Evolutionary conservation across 1,140 invertebrate species (phyloP).

Genomic region (Bombyx mandarina): DNA sequence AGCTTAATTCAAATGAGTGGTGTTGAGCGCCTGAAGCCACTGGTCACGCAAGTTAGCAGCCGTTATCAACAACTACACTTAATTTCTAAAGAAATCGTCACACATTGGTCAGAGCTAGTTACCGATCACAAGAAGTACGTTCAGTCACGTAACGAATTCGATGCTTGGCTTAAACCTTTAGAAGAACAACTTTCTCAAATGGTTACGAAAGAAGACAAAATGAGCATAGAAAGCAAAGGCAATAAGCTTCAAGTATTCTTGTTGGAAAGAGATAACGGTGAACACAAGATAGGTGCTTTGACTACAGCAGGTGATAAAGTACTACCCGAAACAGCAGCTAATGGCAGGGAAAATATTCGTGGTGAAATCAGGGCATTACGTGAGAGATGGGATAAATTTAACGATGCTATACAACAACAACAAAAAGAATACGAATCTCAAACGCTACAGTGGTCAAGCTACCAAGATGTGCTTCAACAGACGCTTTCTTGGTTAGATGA

Average conservation of each 20-base stretch:
- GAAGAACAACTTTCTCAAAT: constrained; percentile 80
- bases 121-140: constrained; percentile 88
- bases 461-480: constrained; percentile 88
- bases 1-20: constrained; percentile 86
- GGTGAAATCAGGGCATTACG: constrained; percentile 83
- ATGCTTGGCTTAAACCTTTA: constrained; percentile 82
- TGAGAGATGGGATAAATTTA: constrained; percentile 89
- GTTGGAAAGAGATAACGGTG: constrained; percentile 86
- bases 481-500: constrained; percentile 88
- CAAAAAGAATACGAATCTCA: constrained; percentile 89
- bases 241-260: constrained; percentile 81
- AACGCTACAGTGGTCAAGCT: constrained; percentile 85
- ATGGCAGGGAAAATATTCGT: constrained; percentile 89
- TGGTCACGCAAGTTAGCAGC: constrained; percentile 91
- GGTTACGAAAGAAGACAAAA: constrained; percentile 74
- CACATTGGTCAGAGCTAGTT: constrained; percentile 87
- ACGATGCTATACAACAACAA: constrained; percentile 83
- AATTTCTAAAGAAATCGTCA: constrained; percentile 89
- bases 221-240: constrained; percentile 68
- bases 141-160: constrained; percentile 82
- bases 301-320: constrained; percentile 87
- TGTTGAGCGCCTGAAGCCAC: constrained; percentile 87
- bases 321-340: constrained; percentile 90
- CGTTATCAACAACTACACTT: constrained; percentile 88
- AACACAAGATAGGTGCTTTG: constrained; percentile 81